Evolutionary conservation across 2,797 vertebrate species (phyloP), one percentile per base, ranked within the genome.

Genomic region (Gorsachius magnificus): DNA sequence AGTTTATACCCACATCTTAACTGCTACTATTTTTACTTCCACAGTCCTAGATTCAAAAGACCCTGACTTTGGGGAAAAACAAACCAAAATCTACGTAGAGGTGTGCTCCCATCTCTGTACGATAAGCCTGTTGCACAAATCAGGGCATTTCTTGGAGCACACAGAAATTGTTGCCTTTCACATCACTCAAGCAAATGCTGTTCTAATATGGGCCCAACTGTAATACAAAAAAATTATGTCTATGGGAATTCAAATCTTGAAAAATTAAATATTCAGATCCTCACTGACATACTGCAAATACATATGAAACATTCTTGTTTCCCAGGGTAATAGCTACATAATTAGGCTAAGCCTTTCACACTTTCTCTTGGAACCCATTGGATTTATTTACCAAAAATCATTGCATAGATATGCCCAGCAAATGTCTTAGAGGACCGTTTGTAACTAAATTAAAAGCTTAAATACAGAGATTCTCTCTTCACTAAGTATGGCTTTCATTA

Each of bases 311-410:
- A 14, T 66, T 69, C 56, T 69, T 79, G 63, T 85, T 77, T 81
- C 70, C 36, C 48, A 29, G 58, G 61, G 53, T 78, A 81, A 79
- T 18, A 82, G 35, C 63, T 87, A 53, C 36, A 28, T 72, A 60
- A 95, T 89, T 86, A 93, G 24, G 24, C 54, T 83, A 91, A 93
- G 60, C 41, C 75, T 60, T 95, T 95, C 70, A 89, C 84, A 91
- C 92, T 96, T 97, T 95, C 84, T 91, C 93, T 96, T 87, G 90
- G 71, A 96, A 78, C 22, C 36, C 81, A 33, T 36, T 64, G 53
- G 78, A 94, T 84, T 90, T 83, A 87, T 87, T 94, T 89, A 84
- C 33, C 81, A 93, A 90, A 92, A 82, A 58, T 31, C 69, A 70
- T 64, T 60, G 53, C 61, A 51, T 1, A 9, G 63, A 58, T 96